These are phyloP conservation scores for Chionis minor DNA, from an alignment of 2,113 vertebrate species.

Conservation along the genomic window DNA sequence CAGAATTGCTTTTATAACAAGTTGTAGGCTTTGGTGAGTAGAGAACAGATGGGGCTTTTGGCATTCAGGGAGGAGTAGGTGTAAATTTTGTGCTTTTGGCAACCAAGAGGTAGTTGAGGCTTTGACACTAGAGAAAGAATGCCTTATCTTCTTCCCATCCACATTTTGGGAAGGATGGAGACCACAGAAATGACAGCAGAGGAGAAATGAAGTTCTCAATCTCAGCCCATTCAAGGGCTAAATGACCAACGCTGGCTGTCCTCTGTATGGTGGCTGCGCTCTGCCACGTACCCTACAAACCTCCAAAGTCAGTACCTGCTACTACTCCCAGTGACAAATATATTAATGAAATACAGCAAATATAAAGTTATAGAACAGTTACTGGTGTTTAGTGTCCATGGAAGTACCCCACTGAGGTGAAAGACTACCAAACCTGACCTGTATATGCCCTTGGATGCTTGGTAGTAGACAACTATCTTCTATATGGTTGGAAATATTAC, in stretches of 20 bases:
- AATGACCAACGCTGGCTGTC: not conserved
- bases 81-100: slow-evolving; percentile 61
- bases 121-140: slow-evolving; percentile 48
- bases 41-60: slow-evolving; percentile 62
- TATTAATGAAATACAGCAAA: not conserved
- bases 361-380: not conserved
- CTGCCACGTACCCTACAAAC: not conserved
- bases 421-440: not conserved
- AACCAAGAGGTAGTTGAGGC: slow-evolving; percentile 48
- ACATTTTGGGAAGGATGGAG: not conserved
- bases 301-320: not conserved
- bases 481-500: not conserved
- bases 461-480: not conserved
- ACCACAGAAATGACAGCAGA: not conserved
- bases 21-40: slow-evolving; percentile 47
- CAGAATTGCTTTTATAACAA: slow-evolving; percentile 48
- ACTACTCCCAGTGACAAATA: not conserved
- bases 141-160: slow-evolving; percentile 10
- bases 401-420: not conserved
- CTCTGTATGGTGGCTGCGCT: not conserved
- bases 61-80: slow-evolving; percentile 55
- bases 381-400: not conserved
- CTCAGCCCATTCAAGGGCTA: not conserved
- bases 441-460: too few relatives aligned
- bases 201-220: not conserved